Percentiles rank a stretch among this genome's conserved stretches.
Evolutionary conservation across 1,140 invertebrate genomes (phyloP).

Genomic region (Bactericera cockerelli): DNA sequence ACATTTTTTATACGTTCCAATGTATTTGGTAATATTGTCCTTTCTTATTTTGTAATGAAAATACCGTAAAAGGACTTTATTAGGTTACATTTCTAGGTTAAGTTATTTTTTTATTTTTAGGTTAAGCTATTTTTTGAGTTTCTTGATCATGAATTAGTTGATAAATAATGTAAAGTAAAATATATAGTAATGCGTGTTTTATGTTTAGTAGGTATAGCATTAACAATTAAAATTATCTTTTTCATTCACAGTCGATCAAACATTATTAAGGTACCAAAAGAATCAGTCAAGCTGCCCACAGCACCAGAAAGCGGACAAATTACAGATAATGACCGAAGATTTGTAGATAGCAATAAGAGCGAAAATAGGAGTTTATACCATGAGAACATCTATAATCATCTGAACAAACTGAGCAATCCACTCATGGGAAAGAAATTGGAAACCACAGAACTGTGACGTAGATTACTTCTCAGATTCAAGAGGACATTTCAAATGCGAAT

Average conservation of each 20-base stretch:
- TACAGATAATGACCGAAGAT: slow-evolving; percentile 30
- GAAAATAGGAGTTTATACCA: slow-evolving; percentile 24
- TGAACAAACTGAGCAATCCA: slow-evolving; percentile 35
- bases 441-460: slow-evolving; percentile 52
- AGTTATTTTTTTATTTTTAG: too few relatives aligned
- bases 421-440: slow-evolving; percentile 60
- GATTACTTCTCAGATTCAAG: background rate
- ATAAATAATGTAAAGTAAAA: too few relatives aligned
- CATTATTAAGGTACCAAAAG: slow-evolving; percentile 19
- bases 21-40: too few relatives aligned
- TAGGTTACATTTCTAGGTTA: too few relatives aligned
- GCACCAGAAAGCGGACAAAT: slow-evolving; percentile 21
- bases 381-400: slow-evolving; percentile 33
- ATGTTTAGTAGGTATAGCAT: too few relatives aligned
- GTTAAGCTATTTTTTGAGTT: too few relatives aligned
- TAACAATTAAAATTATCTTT: too few relatives aligned
- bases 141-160: too few relatives aligned
- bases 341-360: slow-evolving; percentile 26
- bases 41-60: too few relatives aligned
- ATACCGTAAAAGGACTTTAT: too few relatives aligned
- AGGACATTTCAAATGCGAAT: background rate
- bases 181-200: too few relatives aligned
- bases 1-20: too few relatives aligned
- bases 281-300: background rate
- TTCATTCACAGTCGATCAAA: slow-evolving; percentile 26